Evolutionary conservation across 2,888 invertebrate species (phyloP).

Genomic region (Eueremaeus valkanovi): DNA sequence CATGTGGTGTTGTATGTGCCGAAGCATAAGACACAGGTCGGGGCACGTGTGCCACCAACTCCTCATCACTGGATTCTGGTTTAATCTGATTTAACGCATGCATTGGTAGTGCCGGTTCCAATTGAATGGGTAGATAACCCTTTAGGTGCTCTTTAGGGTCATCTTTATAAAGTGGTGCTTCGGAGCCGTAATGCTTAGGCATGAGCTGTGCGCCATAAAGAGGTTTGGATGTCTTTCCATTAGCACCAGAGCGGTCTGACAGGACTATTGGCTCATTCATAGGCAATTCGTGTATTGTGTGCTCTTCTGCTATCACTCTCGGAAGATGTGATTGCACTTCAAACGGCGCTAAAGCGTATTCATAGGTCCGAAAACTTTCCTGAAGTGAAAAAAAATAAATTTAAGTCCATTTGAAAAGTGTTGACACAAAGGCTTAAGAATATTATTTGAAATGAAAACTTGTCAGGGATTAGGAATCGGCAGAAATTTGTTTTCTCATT

Average conservation of each 20-base stretch:
- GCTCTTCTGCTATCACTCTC: constrained; percentile 16
- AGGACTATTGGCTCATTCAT: neutral
- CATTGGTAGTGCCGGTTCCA: neutral
- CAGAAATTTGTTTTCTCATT: too few relatives aligned
- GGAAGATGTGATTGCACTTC: neutral
- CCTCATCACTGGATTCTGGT: neutral
- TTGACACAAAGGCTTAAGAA: constrained; percentile 4
- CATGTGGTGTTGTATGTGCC: neutral
- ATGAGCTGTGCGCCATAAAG: neutral
- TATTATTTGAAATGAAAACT: neutral
- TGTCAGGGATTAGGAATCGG: too few relatives aligned
- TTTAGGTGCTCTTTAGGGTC: constrained; percentile 4
- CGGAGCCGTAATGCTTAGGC: constrained; percentile 2
- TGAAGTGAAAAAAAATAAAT: neutral
- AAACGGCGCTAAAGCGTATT: constrained; percentile 17
- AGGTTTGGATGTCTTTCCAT: neutral
- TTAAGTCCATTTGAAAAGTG: neutral
- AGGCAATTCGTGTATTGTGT: constrained; percentile 24
- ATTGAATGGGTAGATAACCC: neutral
- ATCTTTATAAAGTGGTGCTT: neutral
- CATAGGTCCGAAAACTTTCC: constrained; percentile 3
- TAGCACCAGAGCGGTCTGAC: neutral
- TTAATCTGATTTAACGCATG: neutral
- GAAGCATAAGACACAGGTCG: neutral
- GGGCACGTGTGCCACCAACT: neutral